Evolutionary conservation across 2,797 vertebrate genomes (phyloP).

Genomic region (Onychomys leucogaster): DNA sequence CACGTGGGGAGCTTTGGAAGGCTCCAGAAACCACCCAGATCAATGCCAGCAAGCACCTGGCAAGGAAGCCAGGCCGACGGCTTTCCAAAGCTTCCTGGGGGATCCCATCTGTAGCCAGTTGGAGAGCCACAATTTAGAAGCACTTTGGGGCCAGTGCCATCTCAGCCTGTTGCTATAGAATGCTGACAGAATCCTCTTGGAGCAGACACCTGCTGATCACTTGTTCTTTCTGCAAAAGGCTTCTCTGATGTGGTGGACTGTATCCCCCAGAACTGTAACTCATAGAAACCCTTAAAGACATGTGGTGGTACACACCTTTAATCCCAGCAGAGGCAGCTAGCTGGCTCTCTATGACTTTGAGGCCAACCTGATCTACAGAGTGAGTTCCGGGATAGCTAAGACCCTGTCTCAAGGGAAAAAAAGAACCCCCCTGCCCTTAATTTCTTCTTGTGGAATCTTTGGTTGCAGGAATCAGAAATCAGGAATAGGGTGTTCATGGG

Average conservation of each 20-base stretch:
- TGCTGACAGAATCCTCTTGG: neutral
- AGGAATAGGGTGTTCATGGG: neutral
- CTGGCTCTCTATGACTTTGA: neutral
- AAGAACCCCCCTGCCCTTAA: neutral
- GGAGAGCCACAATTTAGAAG: neutral
- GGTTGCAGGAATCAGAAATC: neutral
- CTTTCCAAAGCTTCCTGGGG: neutral
- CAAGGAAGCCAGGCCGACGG: neutral
- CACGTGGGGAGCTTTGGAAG: neutral
- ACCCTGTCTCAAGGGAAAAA: neutral
- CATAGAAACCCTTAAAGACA: neutral
- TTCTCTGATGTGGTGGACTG: neutral
- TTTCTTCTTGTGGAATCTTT: neutral
- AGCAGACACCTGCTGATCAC: neutral
- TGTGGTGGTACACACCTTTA: neutral
- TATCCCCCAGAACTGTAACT: neutral
- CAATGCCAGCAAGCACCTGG: neutral
- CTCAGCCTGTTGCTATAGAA: neutral
- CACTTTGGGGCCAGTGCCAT: neutral
- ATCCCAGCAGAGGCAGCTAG: neutral
- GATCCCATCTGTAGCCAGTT: neutral
- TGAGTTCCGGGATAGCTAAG: neutral
- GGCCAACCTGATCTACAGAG: neutral
- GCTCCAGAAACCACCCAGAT: constrained; percentile 27
- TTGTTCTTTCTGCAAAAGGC: neutral